A percentile compares a stretch with the other conserved stretches of the same genome.
These are phyloP conservation scores for Diarsia brunnea DNA, from an alignment of 2,888 invertebrate species.

Conservation along the genomic window DNA sequence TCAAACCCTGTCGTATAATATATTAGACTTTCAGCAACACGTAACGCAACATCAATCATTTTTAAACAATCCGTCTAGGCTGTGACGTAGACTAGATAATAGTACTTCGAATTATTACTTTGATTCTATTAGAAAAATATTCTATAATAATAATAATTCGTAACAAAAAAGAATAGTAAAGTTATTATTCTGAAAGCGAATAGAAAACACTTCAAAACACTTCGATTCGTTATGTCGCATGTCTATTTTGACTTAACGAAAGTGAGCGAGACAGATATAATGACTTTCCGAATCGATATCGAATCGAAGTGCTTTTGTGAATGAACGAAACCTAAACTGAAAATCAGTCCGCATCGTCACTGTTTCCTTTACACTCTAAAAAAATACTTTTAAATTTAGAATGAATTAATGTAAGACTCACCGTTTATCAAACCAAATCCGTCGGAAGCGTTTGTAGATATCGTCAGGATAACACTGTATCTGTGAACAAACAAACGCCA, in stretches of 20 bases:
- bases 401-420: conserved; percentile 69
- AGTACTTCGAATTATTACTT: not conserved
- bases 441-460: conserved; percentile 85
- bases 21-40: conserved; percentile 1
- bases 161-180: not conserved
- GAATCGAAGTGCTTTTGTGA: too few species aligned
- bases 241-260: too few species aligned
- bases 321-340: too few species aligned
- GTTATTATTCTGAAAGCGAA: too few species aligned
- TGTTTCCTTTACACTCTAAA: not conserved
- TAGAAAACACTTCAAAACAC: too few species aligned
- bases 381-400: not conserved
- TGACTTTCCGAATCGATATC: too few species aligned
- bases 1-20: not conserved
- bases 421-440: conserved; percentile 87
- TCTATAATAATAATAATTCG: too few species aligned
- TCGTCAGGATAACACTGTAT: conserved; percentile 87
- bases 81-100: conserved; percentile 7
- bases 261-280: too few species aligned
- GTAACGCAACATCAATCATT: conserved; percentile 18
- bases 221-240: too few species aligned
- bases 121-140: not conserved
- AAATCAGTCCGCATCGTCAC: not conserved
- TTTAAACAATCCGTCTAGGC: not conserved
- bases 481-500: conserved; percentile 74